Base-by-base conservation (phyloP, 2,888 invertebrate species). In the Ctena decussata region DNA sequence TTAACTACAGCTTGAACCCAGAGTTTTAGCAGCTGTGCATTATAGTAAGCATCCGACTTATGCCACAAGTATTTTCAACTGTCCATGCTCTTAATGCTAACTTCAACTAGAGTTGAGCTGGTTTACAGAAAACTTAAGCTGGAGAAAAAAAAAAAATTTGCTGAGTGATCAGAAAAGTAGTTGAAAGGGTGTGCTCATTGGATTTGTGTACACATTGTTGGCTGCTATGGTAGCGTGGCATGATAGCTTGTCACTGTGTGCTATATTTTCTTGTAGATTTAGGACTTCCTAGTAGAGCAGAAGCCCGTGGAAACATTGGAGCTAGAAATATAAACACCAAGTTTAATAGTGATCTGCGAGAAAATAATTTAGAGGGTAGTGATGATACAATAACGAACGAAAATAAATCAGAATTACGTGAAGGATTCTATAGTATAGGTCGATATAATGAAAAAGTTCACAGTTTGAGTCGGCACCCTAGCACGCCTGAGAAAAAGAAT, bases 351-450 rank as follows among this genome's bases (percentile, higher is more conserved):
- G 35, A 65, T 30, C 21, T 8, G 18, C 32, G 44, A 27, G 44
- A 44, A 41, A 44, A 72, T 44, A 18, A 69, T 30, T 8, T 84
- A 27, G 80, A 84, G 65, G 88, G 85, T 5, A 88, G 88, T 80
- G 82, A 84, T 60, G 77, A 79, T 57, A 88, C 88, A 0, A 39
- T 88, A 6, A 88, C 88, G 6, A 86, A 88, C 77, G 88, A 88
- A 57, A 85, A 86, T n/a, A 80, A 84, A n/a, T 82, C 75, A 37
- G 88, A 88, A 69, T 37, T 70, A 21, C 41, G 46, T 11, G 41
- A 39, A 72, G 72, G 72, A 44, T 88, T 86, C 53, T 88, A 88
- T 75, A 84, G 88, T 41, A 75, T 88, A 1, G 88, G 88, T 11
- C 83, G 85, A 70, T 88, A 88, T 41, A 85, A 88, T 46, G 77